Base-by-base conservation (phyloP, 2,113 vertebrate genomes). In the Coptodon bakossiorum region DNA sequence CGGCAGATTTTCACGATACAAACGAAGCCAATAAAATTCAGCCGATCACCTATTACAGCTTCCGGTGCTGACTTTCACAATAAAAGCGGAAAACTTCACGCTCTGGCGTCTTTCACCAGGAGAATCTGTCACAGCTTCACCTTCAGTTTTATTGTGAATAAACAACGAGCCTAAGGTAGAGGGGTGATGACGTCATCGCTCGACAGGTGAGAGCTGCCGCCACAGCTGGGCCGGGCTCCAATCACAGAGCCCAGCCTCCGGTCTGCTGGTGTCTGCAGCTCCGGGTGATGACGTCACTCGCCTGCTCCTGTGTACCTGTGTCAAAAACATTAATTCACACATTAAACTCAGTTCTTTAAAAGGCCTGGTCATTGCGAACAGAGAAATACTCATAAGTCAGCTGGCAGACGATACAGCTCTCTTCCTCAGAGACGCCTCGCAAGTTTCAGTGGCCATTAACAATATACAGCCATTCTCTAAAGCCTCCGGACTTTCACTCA, bases 271-370 rank as follows among this genome's bases (percentile, higher is more conserved):
- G 59, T 63, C 59, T 63, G 59, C 59, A 7, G 59, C 59, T 11
- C 59, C 16, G 9, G 16, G 27, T 31, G 57, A 17, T 31, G 57
- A 61, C 14, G 14, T 31, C 57, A 61, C 27, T 61, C 57, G 17
- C 27, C 57, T 31, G 27, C 57, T 61, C 50, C 17, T 9, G 50
- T 52, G 27, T 61, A 1, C 27, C 57, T 14, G 57, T 61, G 57
- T 31, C 57, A 61, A 61, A 61, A 10, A 17, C 27, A 31, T 0
- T 52, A 52, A 19, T 52, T 19, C 48, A 0, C 17, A 50, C 48
- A 50, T 50, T 50, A 50, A 50, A 52, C 48, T 52, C 48, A 0
- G 17, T 52, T 52, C 17, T 52, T 52, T 52, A 19, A 52, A 31
- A 52, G 50, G 50, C 50, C 17, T 19, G 50, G 17, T 52, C 48